Evolutionary conservation across 2,888 invertebrate species (phyloP).

Genomic region (Bedellia somnulentella): DNA sequence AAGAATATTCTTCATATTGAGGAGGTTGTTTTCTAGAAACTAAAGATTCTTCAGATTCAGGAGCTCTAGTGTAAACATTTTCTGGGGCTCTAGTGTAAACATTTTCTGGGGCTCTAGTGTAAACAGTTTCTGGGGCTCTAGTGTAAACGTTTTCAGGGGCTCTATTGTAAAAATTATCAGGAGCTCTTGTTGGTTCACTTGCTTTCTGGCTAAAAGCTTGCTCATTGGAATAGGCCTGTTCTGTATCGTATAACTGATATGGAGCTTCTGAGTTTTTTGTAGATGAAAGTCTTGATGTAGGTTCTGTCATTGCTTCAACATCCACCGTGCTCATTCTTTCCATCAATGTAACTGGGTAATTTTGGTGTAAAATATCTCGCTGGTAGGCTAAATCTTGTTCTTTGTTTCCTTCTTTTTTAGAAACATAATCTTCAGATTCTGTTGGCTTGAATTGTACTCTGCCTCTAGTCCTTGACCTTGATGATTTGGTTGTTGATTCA

Average conservation of each 20-base stretch:
- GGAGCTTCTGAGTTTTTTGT: constrained; percentile 20
- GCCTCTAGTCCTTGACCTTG: constrained; percentile 47
- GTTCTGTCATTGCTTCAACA: constrained; percentile 48
- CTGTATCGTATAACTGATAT: constrained; percentile 31
- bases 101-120: constrained; percentile 11
- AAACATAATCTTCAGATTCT: constrained; percentile 28
- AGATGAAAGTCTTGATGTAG: constrained; percentile 21
- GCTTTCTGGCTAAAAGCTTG: constrained; percentile 17
- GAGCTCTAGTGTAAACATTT: constrained; percentile 10
- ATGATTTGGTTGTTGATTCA: constrained; percentile 34
- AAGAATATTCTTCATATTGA: constrained; percentile 22
- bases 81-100: background rate
- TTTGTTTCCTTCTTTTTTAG: constrained; percentile 20
- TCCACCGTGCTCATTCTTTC: constrained; percentile 48
- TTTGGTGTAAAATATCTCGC: constrained; percentile 65
- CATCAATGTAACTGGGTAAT: constrained; percentile 62
- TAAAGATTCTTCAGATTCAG: constrained; percentile 26
- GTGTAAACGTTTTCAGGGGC: background rate
- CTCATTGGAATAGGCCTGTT: constrained; percentile 45
- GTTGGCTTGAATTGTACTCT: constrained; percentile 50
- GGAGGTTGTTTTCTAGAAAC: constrained; percentile 21
- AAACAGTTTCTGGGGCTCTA: background rate
- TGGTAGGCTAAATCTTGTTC: constrained; percentile 60
- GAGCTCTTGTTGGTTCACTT: background rate
- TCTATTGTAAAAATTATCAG: background rate